These are phyloP conservation scores for Hyposoter didymator DNA, from an alignment of 2,888 invertebrate species.

Conservation along the genomic window DNA sequence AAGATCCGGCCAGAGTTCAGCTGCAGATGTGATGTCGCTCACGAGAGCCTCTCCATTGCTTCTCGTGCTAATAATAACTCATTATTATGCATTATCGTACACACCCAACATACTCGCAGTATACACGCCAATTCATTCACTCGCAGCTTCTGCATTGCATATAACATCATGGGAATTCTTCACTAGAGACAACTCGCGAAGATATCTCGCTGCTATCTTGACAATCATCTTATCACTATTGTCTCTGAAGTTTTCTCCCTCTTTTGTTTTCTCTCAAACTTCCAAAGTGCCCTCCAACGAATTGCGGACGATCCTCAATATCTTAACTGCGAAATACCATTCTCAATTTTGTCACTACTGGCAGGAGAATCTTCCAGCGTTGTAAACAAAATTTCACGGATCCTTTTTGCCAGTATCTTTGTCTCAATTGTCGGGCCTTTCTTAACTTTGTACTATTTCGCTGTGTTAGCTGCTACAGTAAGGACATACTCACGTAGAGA, in stretches of 20 bases:
- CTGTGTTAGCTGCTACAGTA: not conserved
- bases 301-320: not conserved
- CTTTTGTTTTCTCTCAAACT: not conserved
- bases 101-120: constrained; percentile 5
- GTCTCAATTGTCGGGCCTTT: not conserved
- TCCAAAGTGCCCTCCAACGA: not conserved
- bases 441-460: not conserved
- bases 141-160: constrained; percentile 16
- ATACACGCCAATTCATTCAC: constrained; percentile 59
- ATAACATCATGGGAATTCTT: not conserved
- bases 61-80: constrained; percentile 63
- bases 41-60: constrained; percentile 51
- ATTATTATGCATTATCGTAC: constrained; percentile 63
- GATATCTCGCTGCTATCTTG: not conserved
- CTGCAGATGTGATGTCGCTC: constrained; percentile 52
- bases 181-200: not conserved
- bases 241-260: not conserved
- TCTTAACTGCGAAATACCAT: not conserved
- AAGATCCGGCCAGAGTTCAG: constrained; percentile 67
- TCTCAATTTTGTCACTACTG: not conserved
- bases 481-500: not conserved
- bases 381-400: not conserved
- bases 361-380: not conserved
- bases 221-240: not conserved
- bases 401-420: not conserved